Base-by-base conservation (phyloP, 2,113 vertebrate genomes). In the Otocyon megalotis region DNA sequence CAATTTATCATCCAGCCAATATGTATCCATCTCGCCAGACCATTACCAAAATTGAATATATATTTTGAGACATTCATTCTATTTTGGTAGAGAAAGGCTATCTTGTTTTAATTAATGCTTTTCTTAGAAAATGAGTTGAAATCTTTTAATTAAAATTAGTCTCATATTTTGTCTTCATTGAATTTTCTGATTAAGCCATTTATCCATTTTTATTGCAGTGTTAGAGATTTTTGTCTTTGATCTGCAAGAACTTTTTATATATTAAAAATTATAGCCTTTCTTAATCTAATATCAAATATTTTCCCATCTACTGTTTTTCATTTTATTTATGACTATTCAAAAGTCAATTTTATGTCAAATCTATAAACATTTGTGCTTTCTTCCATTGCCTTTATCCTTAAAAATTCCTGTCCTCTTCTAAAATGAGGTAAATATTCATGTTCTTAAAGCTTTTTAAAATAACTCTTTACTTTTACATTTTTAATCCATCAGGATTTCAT, bases 201-300 rank as follows among this genome's bases (percentile, higher is more conserved):
- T 91, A 69, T 54, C 17, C 20, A 93, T 69, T 90, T 93, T 84
- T 28, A 63, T 48, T 96, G 13, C 54, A 79, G 50, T 22, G 24
- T 76, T 69, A 74, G 37, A 82, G 28, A 54, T 9, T 67, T 90
- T 93, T 87, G 56, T 30, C 37, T 86, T 86, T 90, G 28, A 71
- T 71, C 76, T 43, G 7, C 69, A 93, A 79, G 17, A 5, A 6
- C 16, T 58, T 92, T 84, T 94, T 77, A 60, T 54, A 88, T 69
- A 69, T 54, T 69, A 81, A 91, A 90, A 96, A 81, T 63, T 56
- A 35, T 12, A 86, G n/a, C 6, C 13, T 20, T 60, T 82, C 26
- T 88, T 93, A 87, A 48, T 77, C 76, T 56, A 43, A 88, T 77
- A 69, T 14, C 53, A 96, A 91, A 62, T 94, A 83, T 26, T 96